Evolutionary conservation across 2,888 invertebrate species (phyloP).

Genomic region (Gortyna flavago): DNA sequence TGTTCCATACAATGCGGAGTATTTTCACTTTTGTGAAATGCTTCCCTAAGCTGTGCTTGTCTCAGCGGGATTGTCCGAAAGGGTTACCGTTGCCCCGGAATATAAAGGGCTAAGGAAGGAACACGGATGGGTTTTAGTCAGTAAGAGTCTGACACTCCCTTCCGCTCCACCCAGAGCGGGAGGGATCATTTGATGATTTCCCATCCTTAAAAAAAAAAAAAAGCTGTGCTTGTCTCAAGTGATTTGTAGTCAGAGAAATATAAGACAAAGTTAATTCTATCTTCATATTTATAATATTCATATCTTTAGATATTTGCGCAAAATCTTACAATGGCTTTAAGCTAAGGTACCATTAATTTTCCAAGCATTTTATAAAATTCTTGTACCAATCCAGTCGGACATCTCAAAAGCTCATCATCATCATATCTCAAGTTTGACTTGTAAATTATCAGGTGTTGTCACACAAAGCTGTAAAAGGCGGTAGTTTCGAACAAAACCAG

Average conservation of each 20-base stretch:
- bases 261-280: not conserved
- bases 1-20: too few relatives aligned
- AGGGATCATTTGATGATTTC: too few relatives aligned
- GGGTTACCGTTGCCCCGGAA: too few relatives aligned
- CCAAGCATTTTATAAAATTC: not conserved
- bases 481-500: constrained; percentile 35
- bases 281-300: not conserved
- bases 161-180: too few relatives aligned
- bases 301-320: not conserved
- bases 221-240: not conserved
- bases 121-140: too few relatives aligned
- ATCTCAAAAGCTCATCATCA: constrained; percentile 3
- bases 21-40: not conserved
- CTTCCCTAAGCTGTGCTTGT: not conserved
- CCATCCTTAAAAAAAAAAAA: too few relatives aligned
- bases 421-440: constrained; percentile 31
- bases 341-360: not conserved
- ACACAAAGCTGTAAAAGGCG: constrained; percentile 25
- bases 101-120: too few relatives aligned
- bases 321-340: not conserved
- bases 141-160: too few relatives aligned
- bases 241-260: too few relatives aligned
- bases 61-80: too few relatives aligned
- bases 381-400: not conserved
- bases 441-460: constrained; percentile 30